Evolutionary conservation across 2,797 vertebrate species (phyloP), one percentile per base, ranked within the genome.

Genomic region (Sylvilagus floridanus): DNA sequence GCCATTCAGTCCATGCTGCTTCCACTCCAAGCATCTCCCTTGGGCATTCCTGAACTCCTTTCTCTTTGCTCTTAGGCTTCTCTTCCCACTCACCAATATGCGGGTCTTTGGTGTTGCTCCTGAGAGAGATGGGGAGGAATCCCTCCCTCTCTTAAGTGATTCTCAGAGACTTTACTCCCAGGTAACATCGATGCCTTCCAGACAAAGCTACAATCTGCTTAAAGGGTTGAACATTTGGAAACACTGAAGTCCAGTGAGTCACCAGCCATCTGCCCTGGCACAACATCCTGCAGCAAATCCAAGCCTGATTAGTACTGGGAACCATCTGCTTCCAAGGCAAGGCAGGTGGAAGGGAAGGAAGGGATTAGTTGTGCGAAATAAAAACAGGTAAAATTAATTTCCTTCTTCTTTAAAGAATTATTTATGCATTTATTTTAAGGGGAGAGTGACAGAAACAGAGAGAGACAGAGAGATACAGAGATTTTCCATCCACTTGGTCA

Each of bases 1-100:
- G 17, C 14, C 30, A 11, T 72, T 54, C 57, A n/a, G 1, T 17
- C 26, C 0, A 1, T 0, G 3, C 28, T 26, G 47, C 17, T 17
- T 6, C 6, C 22, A 10, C 7, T 19, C 71, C 7, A 1, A 1
- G 4, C 21, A 13, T 8, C 52, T 52, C 22, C 19, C 2, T 2
- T 11, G n/a, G 22, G 17, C 8, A 26, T 19, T 76, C 14, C 12
- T 32, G 42, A 68, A 7, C 17, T n/a, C 4, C 28, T n/a, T 30
- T 7, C 21, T 50, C 28, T 35, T 76, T 75, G 12, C 24, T 85
- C 11, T 21, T 42, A 11, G 22, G 1, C 63, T 30, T 68, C 6
- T 82, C 10, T 52, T 30, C 35, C 22, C 10, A 75, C 24, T 0
- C 37, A 47, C 10, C n/a, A 52, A n/a, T 2, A 7, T 14, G 22